These are phyloP conservation scores for Drosophila borealis DNA, from an alignment of 2,888 invertebrate genomes.

Conservation along the genomic window DNA sequence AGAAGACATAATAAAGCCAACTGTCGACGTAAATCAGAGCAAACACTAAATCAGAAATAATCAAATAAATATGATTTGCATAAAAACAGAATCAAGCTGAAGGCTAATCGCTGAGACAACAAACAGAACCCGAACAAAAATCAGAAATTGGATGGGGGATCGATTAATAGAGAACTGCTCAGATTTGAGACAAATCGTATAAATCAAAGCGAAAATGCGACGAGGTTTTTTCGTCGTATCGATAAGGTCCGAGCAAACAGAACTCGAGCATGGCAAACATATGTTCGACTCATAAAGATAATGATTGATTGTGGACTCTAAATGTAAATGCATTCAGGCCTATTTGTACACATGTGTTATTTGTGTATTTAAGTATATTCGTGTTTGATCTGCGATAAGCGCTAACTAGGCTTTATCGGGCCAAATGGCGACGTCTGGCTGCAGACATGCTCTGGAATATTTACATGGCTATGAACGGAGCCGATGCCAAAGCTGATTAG, in stretches of 20 bases:
- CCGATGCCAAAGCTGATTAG: constrained; percentile 69
- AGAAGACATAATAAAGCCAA: constrained; percentile 63
- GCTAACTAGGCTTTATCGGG: constrained; percentile 58
- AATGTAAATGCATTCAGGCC: constrained; percentile 32
- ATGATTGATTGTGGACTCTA: constrained; percentile 68
- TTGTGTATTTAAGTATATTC: constrained; percentile 7
- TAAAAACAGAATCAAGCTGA: constrained; percentile 68
- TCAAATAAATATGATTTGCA: constrained; percentile 81
- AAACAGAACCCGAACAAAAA: constrained; percentile 11
- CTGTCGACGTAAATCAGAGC: constrained; percentile 75
- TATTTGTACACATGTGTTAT: constrained; percentile 60
- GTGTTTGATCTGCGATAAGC: constrained; percentile 72
- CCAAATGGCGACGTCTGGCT: constrained; percentile 52
- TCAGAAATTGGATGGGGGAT: neutral
- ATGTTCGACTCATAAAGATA: constrained; percentile 69
- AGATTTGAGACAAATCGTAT: constrained; percentile 33
- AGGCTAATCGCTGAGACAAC: constrained; percentile 38
- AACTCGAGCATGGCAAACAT: constrained; percentile 53
- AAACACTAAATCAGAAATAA: constrained; percentile 71
- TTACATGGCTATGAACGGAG: neutral
- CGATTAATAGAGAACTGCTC: neutral
- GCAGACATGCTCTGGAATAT: neutral
- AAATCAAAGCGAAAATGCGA: constrained; percentile 50
- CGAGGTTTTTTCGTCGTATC: constrained; percentile 17
- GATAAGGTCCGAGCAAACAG: constrained; percentile 25